Evolutionary conservation across 2,113 vertebrate species (phyloP).

Genomic region (Lipophrys pholis): DNA sequence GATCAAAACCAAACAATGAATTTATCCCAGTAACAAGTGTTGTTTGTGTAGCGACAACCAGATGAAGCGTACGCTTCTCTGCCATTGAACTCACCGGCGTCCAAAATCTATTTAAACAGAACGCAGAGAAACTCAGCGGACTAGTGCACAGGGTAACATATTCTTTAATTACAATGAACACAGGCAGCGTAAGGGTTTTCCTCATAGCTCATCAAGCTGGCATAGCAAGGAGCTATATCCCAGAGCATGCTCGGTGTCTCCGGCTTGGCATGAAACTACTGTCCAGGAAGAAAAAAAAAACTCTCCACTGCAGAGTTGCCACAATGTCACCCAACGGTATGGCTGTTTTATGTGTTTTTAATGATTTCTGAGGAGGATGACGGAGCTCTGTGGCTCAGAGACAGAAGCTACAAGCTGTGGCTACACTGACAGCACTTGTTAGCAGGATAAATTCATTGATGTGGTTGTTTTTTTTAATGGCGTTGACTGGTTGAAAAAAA

Average conservation of each 20-base stretch:
- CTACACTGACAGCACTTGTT: conserved; percentile 39
- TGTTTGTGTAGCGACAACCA: conserved; percentile 20
- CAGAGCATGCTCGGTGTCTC: conserved; percentile 11
- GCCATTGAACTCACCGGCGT: conserved; percentile 15
- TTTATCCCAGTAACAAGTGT: conserved; percentile 29
- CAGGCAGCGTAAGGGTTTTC: conserved; percentile 7
- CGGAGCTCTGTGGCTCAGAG: conserved; percentile 30
- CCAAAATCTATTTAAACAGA: conserved; percentile 41
- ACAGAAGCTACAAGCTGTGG: conserved; percentile 23
- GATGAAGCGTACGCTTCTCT: conserved; percentile 24
- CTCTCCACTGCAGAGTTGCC: conserved; percentile 9
- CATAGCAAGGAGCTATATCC: conserved; percentile 16
- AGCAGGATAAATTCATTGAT: conserved; percentile 32
- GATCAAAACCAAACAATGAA: conserved; percentile 20
- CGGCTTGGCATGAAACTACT: conserved; percentile 15
- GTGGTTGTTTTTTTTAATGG: conserved; percentile 27
- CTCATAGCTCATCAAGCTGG: conserved; percentile 36
- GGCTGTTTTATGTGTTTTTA: conserved; percentile 41
- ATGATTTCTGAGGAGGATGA: conserved; percentile 21
- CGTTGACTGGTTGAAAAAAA: conserved; percentile 7
- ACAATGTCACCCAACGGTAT: conserved; percentile 20
- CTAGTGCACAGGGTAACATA: conserved; percentile 32
- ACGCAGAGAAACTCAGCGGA: conserved; percentile 13
- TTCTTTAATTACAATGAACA: conserved; percentile 47
- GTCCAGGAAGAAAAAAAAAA: conserved; percentile 29